Evolutionary conservation across 2,888 invertebrate genomes (phyloP), one percentile per base, ranked within the genome.

Genomic region (Diploptera punctata): DNA sequence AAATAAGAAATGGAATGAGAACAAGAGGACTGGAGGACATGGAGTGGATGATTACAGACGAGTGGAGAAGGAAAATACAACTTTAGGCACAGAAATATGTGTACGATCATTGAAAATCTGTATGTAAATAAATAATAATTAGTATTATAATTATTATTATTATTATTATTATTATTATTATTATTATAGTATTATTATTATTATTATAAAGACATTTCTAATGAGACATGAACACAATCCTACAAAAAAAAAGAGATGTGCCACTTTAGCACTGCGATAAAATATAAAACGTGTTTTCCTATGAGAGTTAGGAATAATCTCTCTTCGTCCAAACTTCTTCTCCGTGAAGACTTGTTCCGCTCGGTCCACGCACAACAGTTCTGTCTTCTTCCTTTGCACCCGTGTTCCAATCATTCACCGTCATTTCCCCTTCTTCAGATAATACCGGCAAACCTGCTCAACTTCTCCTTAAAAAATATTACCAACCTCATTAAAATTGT

Each of bases 401-500:
- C 62, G 62, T 62, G 62, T 62, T 21, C 62, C 62, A 62, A 62
- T 62, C 62, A 43, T 24, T 62, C 62, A 62, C 62, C 24, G 62
- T 62, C 62, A 62, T 38, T 43, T 62, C 43, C 24, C 21, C 21
- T 13, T 13, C 19, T 49, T 16, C 19, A 19, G 19, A 24, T 13
- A 52, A 24, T 16, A 24, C 24, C 52, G 7, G 21, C 24, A 10
- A 1, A 3, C 13, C 21, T 21, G 3, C 52, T 0, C n/a, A 21
- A 18, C 49, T 1, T n/a, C 49, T 9, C 0, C 49, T 21, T 38
- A 38, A 3, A 49, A 49, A 49, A 2, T 19, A 3, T 1, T 4
- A 2, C 4, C 49, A n/a, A n/a, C 2, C 62, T 62, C 43, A 62
- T 62, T 62, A 62, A 62, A 21, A 52, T 52, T 52, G 24, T 24